These are phyloP conservation scores for Nymphalis io DNA, from an alignment of 1,140 invertebrate species.

Conservation along the genomic window DNA sequence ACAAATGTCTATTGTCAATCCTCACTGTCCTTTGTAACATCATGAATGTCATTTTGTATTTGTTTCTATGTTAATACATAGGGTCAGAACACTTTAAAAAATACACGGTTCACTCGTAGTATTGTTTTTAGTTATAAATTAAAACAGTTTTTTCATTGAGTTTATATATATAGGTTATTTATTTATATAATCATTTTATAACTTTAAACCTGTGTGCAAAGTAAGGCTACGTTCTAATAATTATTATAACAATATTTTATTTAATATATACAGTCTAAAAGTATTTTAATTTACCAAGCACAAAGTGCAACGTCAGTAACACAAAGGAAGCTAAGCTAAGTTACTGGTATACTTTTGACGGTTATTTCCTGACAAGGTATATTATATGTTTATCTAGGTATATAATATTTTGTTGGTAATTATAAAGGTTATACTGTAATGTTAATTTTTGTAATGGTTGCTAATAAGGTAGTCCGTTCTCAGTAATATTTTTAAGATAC, in stretches of 20 bases:
- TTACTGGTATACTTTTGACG: not conserved
- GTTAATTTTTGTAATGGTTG: too few species aligned
- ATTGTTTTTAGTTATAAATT: too few species aligned
- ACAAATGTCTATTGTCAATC: slow-evolving; percentile 5
- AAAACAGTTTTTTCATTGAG: too few species aligned
- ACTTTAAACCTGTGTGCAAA: not conserved
- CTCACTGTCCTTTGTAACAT: not conserved
- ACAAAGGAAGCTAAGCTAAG: not conserved
- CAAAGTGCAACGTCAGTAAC: not conserved
- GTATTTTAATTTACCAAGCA: not conserved
- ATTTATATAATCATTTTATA: not conserved
- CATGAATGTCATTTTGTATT: not conserved
- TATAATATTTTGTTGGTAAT: not conserved
- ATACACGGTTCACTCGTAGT: too few species aligned
- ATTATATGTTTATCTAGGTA: too few species aligned
- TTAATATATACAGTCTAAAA: not conserved
- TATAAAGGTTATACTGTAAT: too few species aligned
- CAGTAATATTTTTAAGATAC: too few species aligned
- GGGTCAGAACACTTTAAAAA: not conserved
- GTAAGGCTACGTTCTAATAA: not conserved
- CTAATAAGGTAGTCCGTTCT: too few species aligned
- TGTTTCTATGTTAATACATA: not conserved
- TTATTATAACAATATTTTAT: not conserved
- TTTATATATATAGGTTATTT: too few species aligned
- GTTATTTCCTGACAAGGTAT: not conserved